Evolutionary conservation across 2,113 vertebrate genomes (phyloP), one percentile per base, ranked within the genome.

Genomic region (Amphiprion ocellaris): DNA sequence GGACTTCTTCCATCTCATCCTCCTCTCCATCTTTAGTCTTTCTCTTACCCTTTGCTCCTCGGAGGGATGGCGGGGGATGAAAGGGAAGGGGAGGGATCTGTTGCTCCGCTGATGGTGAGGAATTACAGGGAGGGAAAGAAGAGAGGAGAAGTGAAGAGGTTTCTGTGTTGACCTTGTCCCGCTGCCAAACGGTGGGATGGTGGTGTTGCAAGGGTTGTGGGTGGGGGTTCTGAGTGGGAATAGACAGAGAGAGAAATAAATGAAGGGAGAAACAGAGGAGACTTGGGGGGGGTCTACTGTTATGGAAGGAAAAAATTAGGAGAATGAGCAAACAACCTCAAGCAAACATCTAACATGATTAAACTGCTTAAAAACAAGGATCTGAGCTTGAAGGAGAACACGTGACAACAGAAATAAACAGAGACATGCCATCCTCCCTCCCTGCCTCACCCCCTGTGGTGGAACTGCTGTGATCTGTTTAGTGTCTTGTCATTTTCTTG

Each of bases 91-190:
- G 53, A 10, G 67, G 62, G 68, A 33, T 62, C 60, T 79, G 68
- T 70, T 84, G 67, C 74, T 68, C 53, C 2, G 8, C 54, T 53
- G 79, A 75, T 54, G 82, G 65, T 8, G 14, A 81, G 69, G 82
- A 87, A 76, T 85, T 69, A 66, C 61, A 62, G 52, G 71, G 83
- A 79, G 67, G 59, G 65, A 75, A 63, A 79, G 71, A 39, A 69
- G 81, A 62, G 59, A 63, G 70, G 41, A 70, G 74, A 76, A 71
- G 74, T 59, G 71, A 79, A 85, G 67, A 79, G 84, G 77, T 79
- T 72, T 85, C 72, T 87, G 73, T 87, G 84, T 89, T 91, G 82
- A 86, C 79, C 68, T 89, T 90, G 89, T 85, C 79, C 16, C 17
- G 30, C 37, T 90, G 86, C 89, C 92, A 92, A 75, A 74, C 28